Evolutionary conservation across 2,797 vertebrate genomes (phyloP), one percentile per base, ranked within the genome.

Genomic region (Pipistrellus kuhlii): DNA sequence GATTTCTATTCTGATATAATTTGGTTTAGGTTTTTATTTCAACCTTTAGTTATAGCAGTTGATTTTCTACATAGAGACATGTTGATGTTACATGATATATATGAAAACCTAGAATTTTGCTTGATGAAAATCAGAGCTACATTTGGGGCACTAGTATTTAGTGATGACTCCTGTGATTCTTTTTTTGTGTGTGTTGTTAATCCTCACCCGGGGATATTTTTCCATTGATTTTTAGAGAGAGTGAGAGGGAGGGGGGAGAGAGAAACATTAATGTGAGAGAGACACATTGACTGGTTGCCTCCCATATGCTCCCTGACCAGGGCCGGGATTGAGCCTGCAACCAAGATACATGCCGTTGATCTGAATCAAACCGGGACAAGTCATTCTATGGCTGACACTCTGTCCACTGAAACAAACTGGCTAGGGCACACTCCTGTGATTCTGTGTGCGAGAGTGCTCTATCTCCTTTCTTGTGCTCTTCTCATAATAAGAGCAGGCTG

Each of bases 11-110:
- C 53, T n/a, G 17, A 66, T 88, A 90, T 92, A 86, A 76, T 66
- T 87, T 78, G 64, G 23, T 66, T 83, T 78, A 78, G 20, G 55
- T 75, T 92, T 90, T 88, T 90, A 87, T 71, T 76, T 95, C 12
- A 86, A 90, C 81, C 53, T 27, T 83, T 78, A 69, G 18, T 85
- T 82, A 51, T 93, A 72, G 44, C 44, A 78, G 6, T 87, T 83
- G 57, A 87, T n/a, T 75, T 90, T 68, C 21, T 55, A 5, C 8
- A 59, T 78, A 83, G 86, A 77, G 77, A 46, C 32, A 62, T 53
- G 32, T 44, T 87, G 25, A 27, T 77, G 4, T 66, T 62, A 71
- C 2, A 38, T 66, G 53, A 85, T 53, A 59, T 85, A 90, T 88
- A 75, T 38, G 88, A 48, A 77, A 94, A 77, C 9, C 14, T 90